Conservation (phyloP, 2,888 invertebrate species). For the Eugnorisma glareosa region DNA sequence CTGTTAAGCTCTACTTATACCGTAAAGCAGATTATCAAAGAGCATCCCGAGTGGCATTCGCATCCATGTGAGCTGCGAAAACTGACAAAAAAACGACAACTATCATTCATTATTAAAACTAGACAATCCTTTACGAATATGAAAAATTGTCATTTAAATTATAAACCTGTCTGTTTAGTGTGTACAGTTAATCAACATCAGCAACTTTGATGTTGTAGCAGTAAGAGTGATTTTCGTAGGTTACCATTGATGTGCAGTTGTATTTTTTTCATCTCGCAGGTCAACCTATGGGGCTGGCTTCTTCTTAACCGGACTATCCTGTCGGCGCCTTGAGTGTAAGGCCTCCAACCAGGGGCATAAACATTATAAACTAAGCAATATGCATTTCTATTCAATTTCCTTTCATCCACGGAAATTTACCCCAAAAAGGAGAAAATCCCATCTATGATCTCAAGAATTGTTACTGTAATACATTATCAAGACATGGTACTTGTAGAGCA, state of each 20-base stretch:
- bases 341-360: no score
- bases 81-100: neutral
- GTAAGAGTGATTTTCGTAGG: neutral
- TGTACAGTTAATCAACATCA: neutral
- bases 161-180: neutral
- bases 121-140: neutral
- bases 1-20: neutral
- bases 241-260: neutral
- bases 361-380: no score
- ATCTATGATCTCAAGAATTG: neutral
- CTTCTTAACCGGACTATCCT: no score
- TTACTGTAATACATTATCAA: neutral
- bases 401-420: neutral
- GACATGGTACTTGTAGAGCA: neutral
- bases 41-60: no score
- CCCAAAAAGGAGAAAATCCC: no score
- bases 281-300: no score
- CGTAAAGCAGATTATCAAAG: neutral
- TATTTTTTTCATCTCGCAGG: no score
- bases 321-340: no score
- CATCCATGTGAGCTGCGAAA: neutral
- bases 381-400: neutral
- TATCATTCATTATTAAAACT: neutral
- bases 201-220: neutral
- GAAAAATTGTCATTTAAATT: neutral